phyloP scores from a whole-genome alignment of 2,888 invertebrate genomes.

The Pyrgus malvae region DNA sequence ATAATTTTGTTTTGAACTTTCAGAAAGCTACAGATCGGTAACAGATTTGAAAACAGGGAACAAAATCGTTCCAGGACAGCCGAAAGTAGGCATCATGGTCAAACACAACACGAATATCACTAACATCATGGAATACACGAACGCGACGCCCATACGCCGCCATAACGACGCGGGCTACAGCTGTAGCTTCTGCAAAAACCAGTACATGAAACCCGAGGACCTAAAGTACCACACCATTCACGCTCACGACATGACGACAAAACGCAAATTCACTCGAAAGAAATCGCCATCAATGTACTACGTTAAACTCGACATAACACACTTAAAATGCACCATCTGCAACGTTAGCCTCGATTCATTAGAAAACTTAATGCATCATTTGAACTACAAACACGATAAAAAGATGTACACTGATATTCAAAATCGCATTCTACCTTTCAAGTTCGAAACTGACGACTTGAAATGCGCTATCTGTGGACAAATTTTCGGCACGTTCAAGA shows the following conservation, averaged over 20 bases:
- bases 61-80: no score
- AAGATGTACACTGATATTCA: constrained; percentile 41
- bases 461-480: constrained; percentile 42
- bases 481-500: constrained; percentile 44
- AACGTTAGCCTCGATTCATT: constrained; percentile 32
- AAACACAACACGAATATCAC: no score
- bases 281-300: constrained; percentile 39
- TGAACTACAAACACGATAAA: constrained; percentile 37
- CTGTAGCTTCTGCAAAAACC: constrained; percentile 50
- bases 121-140: no score
- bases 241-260: constrained; percentile 41
- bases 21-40: no score
- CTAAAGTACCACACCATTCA: constrained; percentile 51
- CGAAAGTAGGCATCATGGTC: no score
- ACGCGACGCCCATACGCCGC: constrained; percentile 55
- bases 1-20: no score
- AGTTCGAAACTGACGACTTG: constrained; percentile 41
- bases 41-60: no score
- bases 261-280: constrained; percentile 40
- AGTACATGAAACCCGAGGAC: constrained; percentile 43
- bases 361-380: constrained; percentile 40
- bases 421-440: constrained; percentile 52
- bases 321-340: constrained; percentile 42
- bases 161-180: constrained; percentile 48
- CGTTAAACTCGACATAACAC: constrained; percentile 56